Base-by-base conservation (phyloP, 2,113 vertebrate species). In the Pelvicachromis taeniatus region DNA sequence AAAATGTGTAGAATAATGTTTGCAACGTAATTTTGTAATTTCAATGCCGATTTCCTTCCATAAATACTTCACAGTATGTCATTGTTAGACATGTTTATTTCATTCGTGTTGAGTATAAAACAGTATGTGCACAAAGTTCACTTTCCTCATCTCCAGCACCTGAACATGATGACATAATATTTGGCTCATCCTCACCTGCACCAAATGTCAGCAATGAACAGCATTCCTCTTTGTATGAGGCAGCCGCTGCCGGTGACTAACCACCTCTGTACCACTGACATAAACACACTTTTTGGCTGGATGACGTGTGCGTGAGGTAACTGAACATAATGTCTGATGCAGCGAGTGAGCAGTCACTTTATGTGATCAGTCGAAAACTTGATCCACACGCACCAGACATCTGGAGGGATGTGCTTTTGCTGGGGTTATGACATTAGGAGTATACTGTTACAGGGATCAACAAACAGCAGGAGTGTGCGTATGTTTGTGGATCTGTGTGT, bases 401-500 rank as follows among this genome's bases (percentile, higher is more conserved):
- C 94, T 95, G 94, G 90, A 91, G 33, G 78, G 87, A 81, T 78
- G 38, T 11, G 33, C 90, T 89, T 89, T 93, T 87, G 88, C 92
- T 81, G 85, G 73, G 86, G 93, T 87, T 89, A 85, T 92, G 93
- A 95, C 92, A 94, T 94, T 90, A 89, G 91, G 82, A 81, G 91
- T 94, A 93, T 95, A 88, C 83, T 88, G 63, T 95, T 95, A 92
- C 93, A 91, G 65, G 88, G 84, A 89, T 89, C 89, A 87, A 85
- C 89, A 93, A 87, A 84, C 65, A 16, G 40, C n/a, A 50, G 83
- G 55, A 82, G 86, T 55, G 63, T 65, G 80, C 53, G 40, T 11
- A 50, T 26, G 45, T 68, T n/a, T 85, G 84, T 33, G 56, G 26
- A 58, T 77, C 10, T 12, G 77, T 83, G 75, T 81, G 59, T 58